phyloP scores from a whole-genome alignment of 2,797 vertebrate genomes.

The Serranus cabrilla region DNA sequence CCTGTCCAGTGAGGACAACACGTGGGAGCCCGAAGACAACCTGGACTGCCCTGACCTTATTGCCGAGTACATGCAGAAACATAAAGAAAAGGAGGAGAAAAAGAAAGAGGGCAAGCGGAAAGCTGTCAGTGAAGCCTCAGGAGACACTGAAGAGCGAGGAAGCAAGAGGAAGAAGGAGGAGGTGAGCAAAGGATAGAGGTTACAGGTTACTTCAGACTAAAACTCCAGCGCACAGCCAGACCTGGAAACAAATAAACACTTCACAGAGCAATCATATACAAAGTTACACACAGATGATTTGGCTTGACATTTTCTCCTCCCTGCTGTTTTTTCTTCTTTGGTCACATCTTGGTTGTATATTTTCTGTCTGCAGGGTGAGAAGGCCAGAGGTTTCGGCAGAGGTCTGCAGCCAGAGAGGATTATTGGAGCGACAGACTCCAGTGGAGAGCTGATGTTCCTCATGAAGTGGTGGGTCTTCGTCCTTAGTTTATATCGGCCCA shows the following conservation, averaged over 20 bases:
- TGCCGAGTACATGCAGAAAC: conserved; percentile 94
- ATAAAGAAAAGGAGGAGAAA: conserved; percentile 92
- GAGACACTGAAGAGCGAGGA: conserved; percentile 91
- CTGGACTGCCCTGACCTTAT: conserved; percentile 97
- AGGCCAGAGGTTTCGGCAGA: conserved; percentile 93
- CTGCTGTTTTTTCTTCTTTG: neutral
- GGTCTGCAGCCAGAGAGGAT: conserved; percentile 96
- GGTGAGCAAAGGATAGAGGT: conserved; percentile 78
- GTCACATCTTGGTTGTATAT: neutral
- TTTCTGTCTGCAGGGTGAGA: conserved; percentile 88
- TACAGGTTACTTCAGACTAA: neutral
- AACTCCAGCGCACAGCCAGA: neutral
- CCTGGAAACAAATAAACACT: neutral
- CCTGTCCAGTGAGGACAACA: conserved; percentile 93
- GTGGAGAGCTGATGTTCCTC: conserved; percentile 98
- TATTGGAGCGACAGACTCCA: conserved; percentile 97
- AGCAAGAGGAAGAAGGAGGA: conserved; percentile 98
- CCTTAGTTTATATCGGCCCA: neutral
- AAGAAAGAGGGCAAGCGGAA: conserved; percentile 93
- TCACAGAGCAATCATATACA: neutral
- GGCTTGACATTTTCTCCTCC: no score
- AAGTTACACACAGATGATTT: neutral
- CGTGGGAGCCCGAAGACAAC: conserved; percentile 98
- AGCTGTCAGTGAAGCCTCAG: conserved; percentile 82
- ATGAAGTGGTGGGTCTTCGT: conserved; percentile 94